These are phyloP conservation scores for Peromyscus aztecus DNA, from an alignment of 2,797 vertebrate genomes.

Conservation along the genomic window DNA sequence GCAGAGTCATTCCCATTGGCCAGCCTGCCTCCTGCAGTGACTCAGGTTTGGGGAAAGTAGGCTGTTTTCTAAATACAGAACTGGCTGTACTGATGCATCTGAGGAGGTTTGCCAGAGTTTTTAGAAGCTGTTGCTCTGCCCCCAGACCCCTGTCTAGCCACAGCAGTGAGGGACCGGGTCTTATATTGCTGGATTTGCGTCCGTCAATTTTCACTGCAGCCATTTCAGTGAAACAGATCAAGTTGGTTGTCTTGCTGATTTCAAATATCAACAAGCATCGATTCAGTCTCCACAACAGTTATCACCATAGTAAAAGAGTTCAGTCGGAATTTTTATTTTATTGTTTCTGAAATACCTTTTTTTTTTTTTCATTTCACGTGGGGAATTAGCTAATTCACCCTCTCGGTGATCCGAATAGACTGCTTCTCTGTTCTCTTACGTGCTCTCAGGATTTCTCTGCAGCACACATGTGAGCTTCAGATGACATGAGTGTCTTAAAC, in stretches of 20 bases:
- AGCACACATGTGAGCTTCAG: neutral
- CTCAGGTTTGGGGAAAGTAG: constrained; percentile 45
- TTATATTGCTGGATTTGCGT: neutral
- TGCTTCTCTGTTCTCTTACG: neutral
- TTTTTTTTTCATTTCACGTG: neutral
- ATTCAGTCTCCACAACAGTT: neutral
- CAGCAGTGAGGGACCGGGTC: neutral
- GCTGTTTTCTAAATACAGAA: neutral
- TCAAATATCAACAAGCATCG: constrained; percentile 27
- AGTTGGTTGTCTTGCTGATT: constrained; percentile 12
- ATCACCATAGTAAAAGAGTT: neutral
- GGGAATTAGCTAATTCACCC: neutral
- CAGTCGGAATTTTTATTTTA: constrained; percentile 21
- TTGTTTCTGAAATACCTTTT: constrained; percentile 20
- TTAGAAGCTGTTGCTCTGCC: neutral
- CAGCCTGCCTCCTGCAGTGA: neutral
- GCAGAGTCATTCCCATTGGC: constrained; percentile 68
- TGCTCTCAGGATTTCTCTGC: neutral
- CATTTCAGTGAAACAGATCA: constrained; percentile 5
- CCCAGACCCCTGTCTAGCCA: neutral
- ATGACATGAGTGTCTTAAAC: neutral
- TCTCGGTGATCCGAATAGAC: neutral
- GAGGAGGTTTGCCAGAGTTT: neutral
- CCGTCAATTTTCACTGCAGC: neutral
- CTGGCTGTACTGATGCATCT: neutral